phyloP scores from a whole-genome alignment of 2,797 vertebrate species.

The Coranthus polyacanthus region DNA sequence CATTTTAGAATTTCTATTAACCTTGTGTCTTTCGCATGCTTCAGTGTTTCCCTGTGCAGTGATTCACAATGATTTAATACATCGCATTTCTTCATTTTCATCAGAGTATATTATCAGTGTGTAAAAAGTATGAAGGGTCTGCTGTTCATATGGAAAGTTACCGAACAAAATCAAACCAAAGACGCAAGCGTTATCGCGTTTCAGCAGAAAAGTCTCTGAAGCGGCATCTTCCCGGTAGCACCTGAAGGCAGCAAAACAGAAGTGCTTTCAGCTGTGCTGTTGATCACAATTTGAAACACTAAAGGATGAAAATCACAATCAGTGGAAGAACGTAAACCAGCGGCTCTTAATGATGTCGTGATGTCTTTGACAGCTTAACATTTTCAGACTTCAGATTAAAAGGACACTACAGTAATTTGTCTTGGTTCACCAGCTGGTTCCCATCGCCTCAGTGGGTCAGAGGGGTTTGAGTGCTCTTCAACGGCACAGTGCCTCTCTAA shows the following conservation, averaged over 20 bases:
- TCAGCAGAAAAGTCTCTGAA: background rate
- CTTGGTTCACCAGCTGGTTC: conserved; percentile 29
- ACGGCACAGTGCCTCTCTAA: conserved; percentile 17
- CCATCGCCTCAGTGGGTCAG: conserved; percentile 27
- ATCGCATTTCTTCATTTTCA: too few species aligned
- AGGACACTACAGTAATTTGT: conserved; percentile 4
- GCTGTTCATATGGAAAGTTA: too few species aligned
- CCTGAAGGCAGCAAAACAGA: background rate
- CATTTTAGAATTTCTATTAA: too few species aligned
- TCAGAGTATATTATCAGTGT: too few species aligned
- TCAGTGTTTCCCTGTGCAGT: too few species aligned
- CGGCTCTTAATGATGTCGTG: background rate
- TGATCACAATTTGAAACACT: background rate
- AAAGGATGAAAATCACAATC: background rate
- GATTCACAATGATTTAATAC: too few species aligned
- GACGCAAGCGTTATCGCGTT: too few species aligned
- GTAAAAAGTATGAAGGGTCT: too few species aligned
- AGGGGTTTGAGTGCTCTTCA: conserved; percentile 17
- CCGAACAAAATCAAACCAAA: too few species aligned
- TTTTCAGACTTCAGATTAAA: conserved; percentile 7
- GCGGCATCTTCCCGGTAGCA: background rate
- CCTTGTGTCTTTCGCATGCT: too few species aligned
- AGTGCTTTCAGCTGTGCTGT: background rate
- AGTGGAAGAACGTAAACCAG: background rate
- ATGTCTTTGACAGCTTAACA: conserved; percentile 11